A percentile compares a stretch with the other conserved stretches of the same genome.
Conservation (phyloP, 2,888 invertebrate species). For the Cantharis rufa region DNA sequence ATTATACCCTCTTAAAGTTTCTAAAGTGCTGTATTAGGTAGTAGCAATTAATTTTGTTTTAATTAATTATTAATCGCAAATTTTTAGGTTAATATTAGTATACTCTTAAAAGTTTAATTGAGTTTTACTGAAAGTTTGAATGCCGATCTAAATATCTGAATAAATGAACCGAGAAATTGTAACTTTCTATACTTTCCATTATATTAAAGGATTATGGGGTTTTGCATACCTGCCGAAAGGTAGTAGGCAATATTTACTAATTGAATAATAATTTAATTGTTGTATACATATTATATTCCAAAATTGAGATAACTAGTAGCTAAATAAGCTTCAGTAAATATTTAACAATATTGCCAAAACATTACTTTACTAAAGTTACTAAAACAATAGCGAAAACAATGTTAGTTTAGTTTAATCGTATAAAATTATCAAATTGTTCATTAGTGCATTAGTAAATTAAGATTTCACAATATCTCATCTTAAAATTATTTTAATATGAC, state of each 20-base stretch:
- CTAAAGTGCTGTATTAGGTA: background rate
- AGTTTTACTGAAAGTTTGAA: background rate
- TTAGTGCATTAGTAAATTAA: background rate
- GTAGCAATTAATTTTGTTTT: background rate
- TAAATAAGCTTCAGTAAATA: background rate
- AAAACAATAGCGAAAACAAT: background rate
- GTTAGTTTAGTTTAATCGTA: background rate
- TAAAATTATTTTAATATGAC: background rate
- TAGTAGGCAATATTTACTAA: background rate
- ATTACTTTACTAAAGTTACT: background rate
- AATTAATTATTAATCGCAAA: background rate
- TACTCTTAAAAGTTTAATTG: background rate
- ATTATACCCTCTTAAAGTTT: background rate
- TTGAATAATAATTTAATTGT: background rate
- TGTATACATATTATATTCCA: background rate
- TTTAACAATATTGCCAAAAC: background rate
- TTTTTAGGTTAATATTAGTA: background rate
- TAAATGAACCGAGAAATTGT: background rate
- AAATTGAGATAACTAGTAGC: background rate
- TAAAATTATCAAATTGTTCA: background rate
- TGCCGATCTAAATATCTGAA: background rate
- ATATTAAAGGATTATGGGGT: background rate
- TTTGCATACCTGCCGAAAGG: background rate
- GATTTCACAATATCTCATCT: background rate
- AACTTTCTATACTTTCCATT: background rate